These are phyloP conservation scores for Astropecten irregularis DNA, from an alignment of 53 echinoderm and acorn worm species.

Conservation along the genomic window DNA sequence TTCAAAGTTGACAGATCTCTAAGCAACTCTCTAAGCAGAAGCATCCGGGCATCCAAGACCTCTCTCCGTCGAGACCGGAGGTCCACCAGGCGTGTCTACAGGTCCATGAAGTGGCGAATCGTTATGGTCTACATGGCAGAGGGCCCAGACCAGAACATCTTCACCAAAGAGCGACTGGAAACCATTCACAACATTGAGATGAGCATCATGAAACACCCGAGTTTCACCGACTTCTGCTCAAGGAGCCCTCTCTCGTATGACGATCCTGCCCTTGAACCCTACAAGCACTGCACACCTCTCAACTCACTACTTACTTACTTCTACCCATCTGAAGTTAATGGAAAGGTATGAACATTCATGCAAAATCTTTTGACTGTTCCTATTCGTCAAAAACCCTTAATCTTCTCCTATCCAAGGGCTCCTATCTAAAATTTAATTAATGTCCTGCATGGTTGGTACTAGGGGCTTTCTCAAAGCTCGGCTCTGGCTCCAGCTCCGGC, in stretches of 20 bases:
- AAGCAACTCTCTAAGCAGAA: not conserved
- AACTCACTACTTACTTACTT: slow-evolving; percentile 96
- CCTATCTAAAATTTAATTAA: too few species aligned
- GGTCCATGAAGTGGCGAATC: slow-evolving; percentile 59
- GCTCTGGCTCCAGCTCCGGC: too few species aligned
- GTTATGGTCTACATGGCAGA: slow-evolving; percentile 82
- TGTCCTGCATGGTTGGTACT: too few species aligned
- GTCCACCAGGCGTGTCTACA: not conserved
- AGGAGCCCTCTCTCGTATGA: slow-evolving; percentile 8
- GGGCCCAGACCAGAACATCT: slow-evolving; percentile 77
- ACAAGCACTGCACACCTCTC: slow-evolving; percentile 68
- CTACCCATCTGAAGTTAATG: slow-evolving; percentile 71
- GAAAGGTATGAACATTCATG: slow-evolving; percentile 65
- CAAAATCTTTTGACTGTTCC: not conserved
- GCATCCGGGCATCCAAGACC: too few species aligned
- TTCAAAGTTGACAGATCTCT: not conserved
- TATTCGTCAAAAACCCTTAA: not conserved
- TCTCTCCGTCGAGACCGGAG: not conserved
- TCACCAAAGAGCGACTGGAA: slow-evolving; percentile 79
- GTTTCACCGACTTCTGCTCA: slow-evolving; percentile 76
- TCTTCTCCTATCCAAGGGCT: too few species aligned
- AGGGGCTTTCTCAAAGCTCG: too few species aligned
- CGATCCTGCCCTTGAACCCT: slow-evolving; percentile 60
- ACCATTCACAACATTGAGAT: slow-evolving; percentile 84
- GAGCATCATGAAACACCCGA: slow-evolving; percentile 75